These are phyloP conservation scores for Chrysogorgia sp. DNA, from an alignment of 92 coral and sea anemone genomes.

Conservation along the genomic window DNA sequence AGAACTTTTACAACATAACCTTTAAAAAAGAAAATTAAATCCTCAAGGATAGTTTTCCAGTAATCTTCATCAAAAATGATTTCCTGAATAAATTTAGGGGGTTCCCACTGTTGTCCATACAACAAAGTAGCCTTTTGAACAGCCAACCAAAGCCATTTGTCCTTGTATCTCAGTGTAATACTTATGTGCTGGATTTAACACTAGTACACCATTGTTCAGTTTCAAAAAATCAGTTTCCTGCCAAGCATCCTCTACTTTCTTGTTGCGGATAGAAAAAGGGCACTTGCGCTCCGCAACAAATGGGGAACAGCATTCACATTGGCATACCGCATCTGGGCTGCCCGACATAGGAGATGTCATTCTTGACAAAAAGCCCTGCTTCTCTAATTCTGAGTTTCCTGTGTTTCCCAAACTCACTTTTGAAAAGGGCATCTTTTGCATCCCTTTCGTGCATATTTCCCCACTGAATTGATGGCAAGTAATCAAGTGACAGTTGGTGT, in stretches of 20 bases:
- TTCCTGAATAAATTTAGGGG: too few relatives aligned
- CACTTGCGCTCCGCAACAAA: conserved; percentile 2
- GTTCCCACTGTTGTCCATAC: neutral
- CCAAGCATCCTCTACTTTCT: conserved; percentile 21
- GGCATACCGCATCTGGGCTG: too few relatives aligned
- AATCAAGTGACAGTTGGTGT: conserved; percentile 27
- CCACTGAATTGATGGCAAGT: conserved; percentile 19
- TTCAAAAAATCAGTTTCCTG: conserved; percentile 5
- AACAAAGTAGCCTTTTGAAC: conserved; percentile 20
- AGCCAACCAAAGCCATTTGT: neutral
- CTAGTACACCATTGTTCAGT: neutral
- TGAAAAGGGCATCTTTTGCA: conserved; percentile 25
- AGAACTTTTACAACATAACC: too few relatives aligned
- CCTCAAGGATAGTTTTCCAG: too few relatives aligned
- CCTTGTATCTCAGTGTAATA: conserved; percentile 29
- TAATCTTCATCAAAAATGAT: too few relatives aligned
- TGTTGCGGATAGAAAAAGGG: neutral
- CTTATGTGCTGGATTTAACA: conserved; percentile 5
- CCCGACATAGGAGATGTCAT: too few relatives aligned
- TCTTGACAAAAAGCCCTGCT: too few relatives aligned
- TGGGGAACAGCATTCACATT: too few relatives aligned
- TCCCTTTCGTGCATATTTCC: conserved; percentile 8
- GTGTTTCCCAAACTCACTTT: too few relatives aligned
- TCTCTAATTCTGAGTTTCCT: too few relatives aligned
- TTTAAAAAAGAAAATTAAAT: too few relatives aligned